Conservation (phyloP, 2,888 invertebrate species). For the Glomeris marginata region DNA sequence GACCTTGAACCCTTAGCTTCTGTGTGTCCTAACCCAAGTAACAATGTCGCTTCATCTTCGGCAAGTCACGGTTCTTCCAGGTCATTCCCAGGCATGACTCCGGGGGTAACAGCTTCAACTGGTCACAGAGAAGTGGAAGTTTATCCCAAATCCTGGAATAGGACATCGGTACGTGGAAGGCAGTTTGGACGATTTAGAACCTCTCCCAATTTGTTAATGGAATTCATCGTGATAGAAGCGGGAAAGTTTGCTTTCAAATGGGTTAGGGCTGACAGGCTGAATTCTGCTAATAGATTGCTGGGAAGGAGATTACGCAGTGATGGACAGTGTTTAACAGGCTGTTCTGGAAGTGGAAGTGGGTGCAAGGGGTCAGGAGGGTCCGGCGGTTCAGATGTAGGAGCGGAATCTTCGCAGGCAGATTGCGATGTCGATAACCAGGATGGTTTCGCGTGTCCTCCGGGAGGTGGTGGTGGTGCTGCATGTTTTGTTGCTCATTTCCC, state of each 20-base stretch:
- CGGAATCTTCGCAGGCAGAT: no score
- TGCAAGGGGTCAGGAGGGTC: no score
- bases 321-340: constrained; percentile 16
- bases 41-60: not conserved
- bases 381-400: no score
- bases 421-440: no score
- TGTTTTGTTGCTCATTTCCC: constrained; percentile 12
- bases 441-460: no score
- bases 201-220: constrained; percentile 54
- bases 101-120: constrained; percentile 31
- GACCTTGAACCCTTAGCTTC: constrained; percentile 13
- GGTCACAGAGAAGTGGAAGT: constrained; percentile 40
- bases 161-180: constrained; percentile 23
- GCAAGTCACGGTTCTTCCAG: not conserved
- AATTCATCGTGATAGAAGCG: constrained; percentile 55
- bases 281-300: constrained; percentile 15
- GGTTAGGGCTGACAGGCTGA: constrained; percentile 52
- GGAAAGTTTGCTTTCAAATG: constrained; percentile 59
- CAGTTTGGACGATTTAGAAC: constrained; percentile 33
- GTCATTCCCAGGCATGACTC: constrained; percentile 29
- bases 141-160: constrained; percentile 54
- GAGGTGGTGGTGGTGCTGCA: no score
- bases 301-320: constrained; percentile 20
- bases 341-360: constrained; percentile 13
- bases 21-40: constrained; percentile 28